Evolutionary conservation across 2,888 invertebrate species (phyloP), one percentile per base, ranked within the genome.

Genomic region (Carcina quercana): DNA sequence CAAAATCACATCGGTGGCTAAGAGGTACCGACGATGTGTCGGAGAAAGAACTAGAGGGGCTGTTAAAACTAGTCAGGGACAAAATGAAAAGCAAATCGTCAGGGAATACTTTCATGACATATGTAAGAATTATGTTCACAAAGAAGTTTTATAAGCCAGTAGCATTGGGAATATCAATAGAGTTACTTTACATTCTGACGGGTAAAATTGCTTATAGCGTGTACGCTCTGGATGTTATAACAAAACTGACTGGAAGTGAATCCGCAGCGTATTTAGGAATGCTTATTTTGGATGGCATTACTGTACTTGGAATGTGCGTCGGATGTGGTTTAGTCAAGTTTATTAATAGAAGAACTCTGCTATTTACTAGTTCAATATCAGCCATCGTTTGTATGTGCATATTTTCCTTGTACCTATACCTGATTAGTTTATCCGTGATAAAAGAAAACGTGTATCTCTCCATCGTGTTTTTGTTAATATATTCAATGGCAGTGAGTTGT

Each of bases 391-490:
- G 56, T 30, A 38, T 63, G 19, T 56, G 43, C 15, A 12, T 32
- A 0, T 22, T 64, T 8, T 25, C 19, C 8, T 13, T 12, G 5
- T 31, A 31, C 13, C 13, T 31, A n/a, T 31, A 25, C 17, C 15
- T 31, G 5, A 19, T 31, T 10, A 12, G 25, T 3, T 13, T 25
- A 13, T 7, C 11, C n/a, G 11, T 31, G 1, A 6, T 31, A 12
- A n/a, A 3, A 11, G 31, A 31, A 17, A 31, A 14, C 48, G 57
- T 1, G 21, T 53, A 3, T 60, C 59, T 30, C 38, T 57, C 7
- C 59, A 50, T 28, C 7, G 11, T 28, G 2, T 15, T 42, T 7
- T 30, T 42, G 11, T 13, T 20, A 3, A 15, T 12, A 4, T 38
- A 24, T 25, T 34, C 41, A 5, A 17, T 41, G 12, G 15, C 24